Percentiles rank a stretch among this genome's conserved stretches.
phyloP scores from a whole-genome alignment of 1,140 invertebrate species.

The Hestina assimilis region DNA sequence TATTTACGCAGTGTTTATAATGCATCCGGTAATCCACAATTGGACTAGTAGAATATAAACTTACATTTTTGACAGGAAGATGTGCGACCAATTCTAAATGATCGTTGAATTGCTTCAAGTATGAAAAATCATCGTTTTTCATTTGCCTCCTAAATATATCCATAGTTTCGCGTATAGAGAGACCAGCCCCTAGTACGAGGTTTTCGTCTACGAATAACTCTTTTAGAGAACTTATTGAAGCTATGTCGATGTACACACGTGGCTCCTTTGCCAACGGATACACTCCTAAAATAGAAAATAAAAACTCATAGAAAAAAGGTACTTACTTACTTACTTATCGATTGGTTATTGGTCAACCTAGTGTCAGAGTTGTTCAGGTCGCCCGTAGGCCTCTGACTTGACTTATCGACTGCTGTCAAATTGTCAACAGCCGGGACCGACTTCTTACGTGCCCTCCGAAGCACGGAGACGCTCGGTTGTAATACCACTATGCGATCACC shows the following conservation, averaged over 20 bases:
- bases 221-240: constrained; percentile 82
- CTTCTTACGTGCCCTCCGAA: too few species aligned
- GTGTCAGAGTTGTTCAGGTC: too few species aligned
- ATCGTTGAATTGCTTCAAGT: constrained; percentile 68
- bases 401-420: too few species aligned
- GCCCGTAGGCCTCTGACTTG: too few species aligned
- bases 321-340: too few species aligned
- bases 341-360: too few species aligned
- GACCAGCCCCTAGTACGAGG: constrained; percentile 82
- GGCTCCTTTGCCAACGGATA: constrained; percentile 41
- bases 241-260: constrained; percentile 54
- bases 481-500: too few species aligned
- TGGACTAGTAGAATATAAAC: constrained; percentile 49
- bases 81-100: constrained; percentile 85
- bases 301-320: too few species aligned
- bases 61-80: constrained; percentile 86
- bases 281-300: constrained; percentile 40
- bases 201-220: constrained; percentile 71
- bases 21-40: neutral
- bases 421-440: too few species aligned
- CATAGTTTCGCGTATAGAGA: constrained; percentile 83
- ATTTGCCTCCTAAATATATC: constrained; percentile 79
- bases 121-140: constrained; percentile 71
- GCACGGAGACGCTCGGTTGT: too few species aligned
- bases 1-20: neutral